phyloP scores from a whole-genome alignment of 2,888 invertebrate genomes.

The Antheraea assamensis region DNA sequence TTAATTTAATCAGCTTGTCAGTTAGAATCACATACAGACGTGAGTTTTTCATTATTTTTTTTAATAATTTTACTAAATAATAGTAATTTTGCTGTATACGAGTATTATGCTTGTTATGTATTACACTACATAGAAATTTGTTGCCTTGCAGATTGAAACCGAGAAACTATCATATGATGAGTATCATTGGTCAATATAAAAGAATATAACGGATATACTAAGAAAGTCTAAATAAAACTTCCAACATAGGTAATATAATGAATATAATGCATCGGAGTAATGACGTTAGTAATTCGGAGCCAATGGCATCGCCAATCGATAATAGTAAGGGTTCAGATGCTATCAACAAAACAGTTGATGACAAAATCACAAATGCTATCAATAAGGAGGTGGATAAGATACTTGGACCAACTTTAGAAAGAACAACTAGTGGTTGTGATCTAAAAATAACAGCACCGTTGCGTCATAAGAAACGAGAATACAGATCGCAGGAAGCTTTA shows the following conservation, averaged over 20 bases:
- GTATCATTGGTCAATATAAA: constrained; percentile 51
- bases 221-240: constrained; percentile 31
- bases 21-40: neutral
- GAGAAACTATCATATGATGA: constrained; percentile 62
- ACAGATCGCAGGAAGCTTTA: constrained; percentile 74
- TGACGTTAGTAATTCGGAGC: constrained; percentile 56
- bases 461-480: constrained; percentile 68
- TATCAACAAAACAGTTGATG: constrained; percentile 55
- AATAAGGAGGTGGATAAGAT: constrained; percentile 71
- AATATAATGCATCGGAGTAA: constrained; percentile 53
- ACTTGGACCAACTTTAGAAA: constrained; percentile 66
- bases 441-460: constrained; percentile 66
- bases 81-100: neutral
- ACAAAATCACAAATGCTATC: constrained; percentile 58
- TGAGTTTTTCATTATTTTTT: neutral
- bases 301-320: constrained; percentile 53
- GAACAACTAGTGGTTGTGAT: constrained; percentile 72
- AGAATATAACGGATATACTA: constrained; percentile 35
- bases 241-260: constrained; percentile 71
- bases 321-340: constrained; percentile 67
- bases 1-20: too few relatives aligned
- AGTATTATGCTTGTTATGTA: neutral
- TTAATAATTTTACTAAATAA: too few relatives aligned
- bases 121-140: constrained; percentile 1
- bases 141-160: constrained; percentile 57